Conservation (phyloP, 2,797 vertebrate genomes). For the Hypotaenidia okinawae region DNA sequence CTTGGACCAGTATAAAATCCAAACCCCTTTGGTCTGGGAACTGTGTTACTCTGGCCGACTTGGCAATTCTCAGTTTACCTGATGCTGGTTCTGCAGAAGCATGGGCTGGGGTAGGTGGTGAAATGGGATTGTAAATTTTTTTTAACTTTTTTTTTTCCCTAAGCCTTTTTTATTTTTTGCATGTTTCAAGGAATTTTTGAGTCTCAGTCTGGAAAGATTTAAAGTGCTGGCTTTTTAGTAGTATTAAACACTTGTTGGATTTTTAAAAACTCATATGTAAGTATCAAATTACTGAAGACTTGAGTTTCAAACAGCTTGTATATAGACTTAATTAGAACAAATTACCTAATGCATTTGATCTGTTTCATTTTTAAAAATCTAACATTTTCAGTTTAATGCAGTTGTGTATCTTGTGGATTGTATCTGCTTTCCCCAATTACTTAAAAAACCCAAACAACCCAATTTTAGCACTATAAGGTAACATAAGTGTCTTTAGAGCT, state of each 20-base stretch:
- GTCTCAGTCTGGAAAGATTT: background rate
- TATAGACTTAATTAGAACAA: background rate
- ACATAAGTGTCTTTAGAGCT: background rate
- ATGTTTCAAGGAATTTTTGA: constrained; percentile 1
- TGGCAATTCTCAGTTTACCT: background rate
- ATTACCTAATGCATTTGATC: background rate
- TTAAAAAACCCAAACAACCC: background rate
- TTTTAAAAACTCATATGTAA: background rate
- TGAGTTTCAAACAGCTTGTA: background rate
- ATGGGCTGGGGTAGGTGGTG: background rate
- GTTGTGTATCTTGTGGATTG: background rate
- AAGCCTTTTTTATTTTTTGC: background rate
- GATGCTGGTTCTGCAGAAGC: background rate
- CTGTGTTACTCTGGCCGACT: background rate
- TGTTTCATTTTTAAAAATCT: background rate
- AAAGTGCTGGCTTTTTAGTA: background rate
- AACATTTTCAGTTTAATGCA: background rate
- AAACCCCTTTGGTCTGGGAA: background rate
- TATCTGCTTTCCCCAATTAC: background rate
- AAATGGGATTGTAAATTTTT: background rate
- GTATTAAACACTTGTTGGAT: background rate
- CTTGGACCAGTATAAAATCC: background rate
- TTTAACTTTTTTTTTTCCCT: background rate
- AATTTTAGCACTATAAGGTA: background rate
- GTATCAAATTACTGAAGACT: background rate